Base-by-base conservation (phyloP, 2,888 invertebrate genomes). In the Macrosiphum euphorbiae region DNA sequence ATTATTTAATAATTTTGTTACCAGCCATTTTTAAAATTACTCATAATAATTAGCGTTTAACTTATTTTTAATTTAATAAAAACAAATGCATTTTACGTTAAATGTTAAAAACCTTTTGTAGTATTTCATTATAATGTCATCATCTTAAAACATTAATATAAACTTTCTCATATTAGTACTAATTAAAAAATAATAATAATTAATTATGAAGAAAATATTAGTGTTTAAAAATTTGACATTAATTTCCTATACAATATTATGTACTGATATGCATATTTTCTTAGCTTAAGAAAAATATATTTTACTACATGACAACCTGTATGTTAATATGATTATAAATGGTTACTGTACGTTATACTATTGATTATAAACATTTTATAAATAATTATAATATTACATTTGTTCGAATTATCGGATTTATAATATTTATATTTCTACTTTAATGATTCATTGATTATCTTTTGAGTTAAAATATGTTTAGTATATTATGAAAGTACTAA, bases 1-100 rank as follows among this genome's bases (percentile, higher is more conserved):
- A 89, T 44, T 58, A 78, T 78, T 90, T 90, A 3, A 52, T 50
- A n/a, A 52, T 90, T 90, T 85, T 91, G 16, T 91, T 91, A 55
- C 8, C 20, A 26, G 67, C 24, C 20, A 78, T 52, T 55, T 86
- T 50, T 0, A 67, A 87, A 67, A 88, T 41, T 52, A 52, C 20
- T 67, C n/a, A 52, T n/a, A 35, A 78, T 88, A 92, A 92, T 92
- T 92, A 88, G 3, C n/a, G 44, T 41, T 88, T 78, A 92, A 92
- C 78, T 88, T 88, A 78, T 92, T 88, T 92, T 88, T 92, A 88
- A 92, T 78, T 52, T 35, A 58, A 44, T 85, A 58, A 85, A 91
- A 58, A 58, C 5, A 47, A 91, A 86, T 85, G 5, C 1, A 24
- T 50, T 41, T 44, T n/a, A 28, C 24, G 44, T 91, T 55, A 44